Evolutionary conservation across 1,140 invertebrate genomes (phyloP), one percentile per base, ranked within the genome.

Genomic region (Acromyrmex charruanus): DNA sequence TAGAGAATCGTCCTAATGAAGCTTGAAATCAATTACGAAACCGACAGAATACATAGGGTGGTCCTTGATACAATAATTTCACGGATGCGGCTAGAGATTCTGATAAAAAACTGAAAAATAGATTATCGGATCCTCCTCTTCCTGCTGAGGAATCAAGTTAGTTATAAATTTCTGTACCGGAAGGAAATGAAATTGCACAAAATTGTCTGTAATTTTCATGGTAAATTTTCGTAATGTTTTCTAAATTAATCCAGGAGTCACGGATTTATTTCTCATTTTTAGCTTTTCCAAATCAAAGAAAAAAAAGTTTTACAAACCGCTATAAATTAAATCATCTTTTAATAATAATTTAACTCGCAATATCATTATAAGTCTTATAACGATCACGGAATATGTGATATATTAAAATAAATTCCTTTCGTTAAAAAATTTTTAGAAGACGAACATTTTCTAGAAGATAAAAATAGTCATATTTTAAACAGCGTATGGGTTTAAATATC

Each of bases 1-100:
- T 44, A 10, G 9, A 82, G 53, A 72, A 44, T 68, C 53, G 66
- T 82, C 14, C 10, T 85, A 90, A 93, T 65, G 81, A 92, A 92
- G 68, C 91, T 79, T 92, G 88, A 92, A 93, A 93, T 93, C 91
- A 89, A 86, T 91, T 90, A 91, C 79, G 69, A 66, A 65, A 35
- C 66, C 77, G 5, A 28, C 53, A 85, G 81, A 87, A 88, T 85
- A 65, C 69, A 61, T 55, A 86, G 51, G 18, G 79, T 58, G 77
- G 35, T 85, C 77, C 55, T 72, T 49, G 65, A 88, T 74, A 79
- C 28, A 90, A 87, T 44, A 28, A 91, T 89, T 92, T 92, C 87
- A 92, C 87, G 89, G 87, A 5, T 85, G 68, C 58, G 49, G 2
- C n/a, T 28, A 31, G n/a, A 55, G n/a, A 55, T 85, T 44, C 58